phyloP scores from a whole-genome alignment of 1,140 invertebrate genomes.

The Drosophila rhopaloa region DNA sequence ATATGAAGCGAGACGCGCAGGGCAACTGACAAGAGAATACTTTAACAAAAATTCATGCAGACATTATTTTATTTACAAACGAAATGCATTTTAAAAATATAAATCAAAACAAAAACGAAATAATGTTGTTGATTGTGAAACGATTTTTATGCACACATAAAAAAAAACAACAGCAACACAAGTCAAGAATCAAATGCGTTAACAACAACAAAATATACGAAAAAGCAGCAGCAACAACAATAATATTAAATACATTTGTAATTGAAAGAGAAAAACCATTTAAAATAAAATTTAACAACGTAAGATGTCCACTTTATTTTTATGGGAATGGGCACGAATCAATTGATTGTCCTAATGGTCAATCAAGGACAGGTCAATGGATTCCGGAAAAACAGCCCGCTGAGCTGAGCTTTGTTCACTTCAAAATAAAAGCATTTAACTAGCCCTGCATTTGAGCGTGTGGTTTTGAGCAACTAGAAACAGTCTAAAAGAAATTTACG shows the following conservation, averaged over 20 bases:
- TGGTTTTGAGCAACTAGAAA: too few relatives aligned
- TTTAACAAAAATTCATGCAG: conserved; percentile 65
- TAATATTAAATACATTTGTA: conserved; percentile 83
- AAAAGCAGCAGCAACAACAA: conserved; percentile 57
- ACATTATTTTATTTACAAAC: conserved; percentile 78
- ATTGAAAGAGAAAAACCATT: conserved; percentile 77
- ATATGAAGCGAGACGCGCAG: conserved; percentile 52
- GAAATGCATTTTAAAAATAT: conserved; percentile 63
- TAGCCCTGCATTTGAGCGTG: neutral
- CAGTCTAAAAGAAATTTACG: too few relatives aligned
- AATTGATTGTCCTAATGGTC: conserved; percentile 19
- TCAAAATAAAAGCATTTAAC: neutral
- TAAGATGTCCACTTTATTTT: conserved; percentile 49
- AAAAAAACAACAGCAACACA: conserved; percentile 25
- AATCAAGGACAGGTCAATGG: conserved; percentile 20
- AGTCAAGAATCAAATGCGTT: conserved; percentile 62
- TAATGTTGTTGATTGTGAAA: conserved; percentile 52
- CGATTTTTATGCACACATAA: conserved; percentile 61
- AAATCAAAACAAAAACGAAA: conserved; percentile 40
- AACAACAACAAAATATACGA: conserved; percentile 49
- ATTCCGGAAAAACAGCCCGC: neutral
- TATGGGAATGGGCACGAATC: conserved; percentile 4
- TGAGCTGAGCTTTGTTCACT: neutral
- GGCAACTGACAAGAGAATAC: conserved; percentile 59
- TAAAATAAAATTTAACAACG: conserved; percentile 80